Evolutionary conservation across 2,797 vertebrate genomes (phyloP), one percentile per base, ranked within the genome.

Genomic region (Potorous gilbertii): DNA sequence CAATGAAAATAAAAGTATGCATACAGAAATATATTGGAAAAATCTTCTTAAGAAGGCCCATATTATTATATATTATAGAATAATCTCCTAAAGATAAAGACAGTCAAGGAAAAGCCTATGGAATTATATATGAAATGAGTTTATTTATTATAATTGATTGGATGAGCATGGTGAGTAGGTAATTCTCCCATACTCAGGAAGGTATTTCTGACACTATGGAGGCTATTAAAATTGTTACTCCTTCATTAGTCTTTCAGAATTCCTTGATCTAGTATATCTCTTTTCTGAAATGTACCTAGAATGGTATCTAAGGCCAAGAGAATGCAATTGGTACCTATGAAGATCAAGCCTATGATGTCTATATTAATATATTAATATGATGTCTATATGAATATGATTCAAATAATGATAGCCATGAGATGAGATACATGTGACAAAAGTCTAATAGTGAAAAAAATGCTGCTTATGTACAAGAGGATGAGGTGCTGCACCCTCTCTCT

Each of bases 101-200:
- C 52, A 52, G 29, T 55, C 27, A 4, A 29, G 29, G 56, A 54
- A 5, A 4, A 50, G 24, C 13, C 13, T 91, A 3, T 11, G 0
- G 28, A 13, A 1, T 59, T 16, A 2, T 5, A 2, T 28, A 21
- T 55, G 5, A 0, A 18, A 4, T 21, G 9, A 55, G 28, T 34
- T 90, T 90, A 46, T 29, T 27, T n/a, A 21, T 11, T 24, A 0
- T 54, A 54, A 28, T 27, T 29, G 55, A 10, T 10, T 5, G 18
- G 8, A n/a, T 50, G 0, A 40, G 0, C 0, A 0, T 11, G 9
- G 31, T 1, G 34, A 54, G 13, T 3, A 40, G 3, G 9, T 10
- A 54, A 31, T 55, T 95, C 66, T 18, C 34, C 1, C 6, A 11
- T 29, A 0, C 2, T 56, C 0, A 55, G 18, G 55, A 90, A 81